A percentile compares a stretch with the other conserved stretches of the same genome.
Conservation (phyloP, 2,113 vertebrate genomes). For the Pelobates fuscus region DNA sequence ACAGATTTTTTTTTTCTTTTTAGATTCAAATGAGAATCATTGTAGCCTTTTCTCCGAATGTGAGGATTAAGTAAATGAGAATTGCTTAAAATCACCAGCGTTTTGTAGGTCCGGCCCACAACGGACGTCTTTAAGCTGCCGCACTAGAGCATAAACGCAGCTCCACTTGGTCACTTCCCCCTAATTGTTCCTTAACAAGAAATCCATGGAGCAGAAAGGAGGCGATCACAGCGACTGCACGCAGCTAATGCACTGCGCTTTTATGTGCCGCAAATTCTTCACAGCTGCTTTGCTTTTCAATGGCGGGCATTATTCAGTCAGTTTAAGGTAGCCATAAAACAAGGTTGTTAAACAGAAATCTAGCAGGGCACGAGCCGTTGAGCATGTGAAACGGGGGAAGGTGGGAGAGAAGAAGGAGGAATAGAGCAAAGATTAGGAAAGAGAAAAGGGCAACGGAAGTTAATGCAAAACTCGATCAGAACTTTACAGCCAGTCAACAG, state of each 20-base stretch:
- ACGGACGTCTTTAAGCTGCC: too few relatives aligned
- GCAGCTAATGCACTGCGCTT: background rate
- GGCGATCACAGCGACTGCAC: background rate
- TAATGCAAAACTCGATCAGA: too few relatives aligned
- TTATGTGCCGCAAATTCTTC: constrained; percentile 19
- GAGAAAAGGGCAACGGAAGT: too few relatives aligned
- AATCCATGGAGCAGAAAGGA: background rate
- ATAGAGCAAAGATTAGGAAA: background rate
- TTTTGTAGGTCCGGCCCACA: too few relatives aligned
- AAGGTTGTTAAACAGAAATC: constrained; percentile 23
- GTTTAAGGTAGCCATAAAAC: constrained; percentile 10
- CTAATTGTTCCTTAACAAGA: constrained; percentile 9
- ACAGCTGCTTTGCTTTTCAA: constrained; percentile 23
- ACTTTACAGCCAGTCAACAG: too few relatives aligned
- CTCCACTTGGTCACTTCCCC: background rate
- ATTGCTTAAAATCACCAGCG: too few relatives aligned
- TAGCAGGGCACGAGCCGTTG: background rate
- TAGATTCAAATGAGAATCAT: too few relatives aligned
- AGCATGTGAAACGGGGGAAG: background rate
- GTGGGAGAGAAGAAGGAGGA: background rate
- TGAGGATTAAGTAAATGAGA: too few relatives aligned
- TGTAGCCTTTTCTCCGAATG: too few relatives aligned
- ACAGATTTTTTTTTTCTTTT: too few relatives aligned
- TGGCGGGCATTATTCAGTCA: constrained; percentile 29
- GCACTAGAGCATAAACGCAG: too few relatives aligned